A percentile compares a stretch with the other conserved stretches of the same genome.
These are phyloP conservation scores for Mustelus asterias DNA, from an alignment of 2,113 vertebrate genomes.

Conservation along the genomic window DNA sequence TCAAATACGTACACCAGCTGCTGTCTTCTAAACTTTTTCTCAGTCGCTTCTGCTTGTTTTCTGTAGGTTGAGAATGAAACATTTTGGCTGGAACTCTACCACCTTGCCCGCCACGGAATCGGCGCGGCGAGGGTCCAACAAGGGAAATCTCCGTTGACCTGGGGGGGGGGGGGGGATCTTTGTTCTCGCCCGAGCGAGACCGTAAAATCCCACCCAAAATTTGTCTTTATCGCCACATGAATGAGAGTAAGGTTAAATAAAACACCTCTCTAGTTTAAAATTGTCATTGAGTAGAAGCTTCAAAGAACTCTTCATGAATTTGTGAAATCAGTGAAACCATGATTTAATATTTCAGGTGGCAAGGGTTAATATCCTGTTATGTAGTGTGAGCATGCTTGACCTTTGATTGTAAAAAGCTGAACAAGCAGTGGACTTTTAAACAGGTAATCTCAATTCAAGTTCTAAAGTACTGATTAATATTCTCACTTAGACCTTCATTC, in stretches of 20 bases:
- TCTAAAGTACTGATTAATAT: not conserved
- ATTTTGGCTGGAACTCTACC: not conserved
- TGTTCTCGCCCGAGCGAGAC: too few species aligned
- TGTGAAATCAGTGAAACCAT: not conserved
- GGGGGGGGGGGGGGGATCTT: too few species aligned
- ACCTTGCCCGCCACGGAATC: too few species aligned
- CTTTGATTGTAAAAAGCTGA: not conserved
- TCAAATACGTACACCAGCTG: not conserved
- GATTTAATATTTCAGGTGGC: not conserved
- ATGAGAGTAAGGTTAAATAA: not conserved
- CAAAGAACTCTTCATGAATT: not conserved
- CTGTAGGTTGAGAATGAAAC: not conserved
- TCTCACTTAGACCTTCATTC: not conserved
- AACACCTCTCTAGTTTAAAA: not conserved
- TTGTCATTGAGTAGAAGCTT: not conserved
- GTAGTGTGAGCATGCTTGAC: not conserved
- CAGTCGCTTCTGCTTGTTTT: not conserved
- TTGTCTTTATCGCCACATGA: not conserved
- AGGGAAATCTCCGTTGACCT: too few species aligned
- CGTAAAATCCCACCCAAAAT: too few species aligned
- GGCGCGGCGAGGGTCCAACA: too few species aligned
- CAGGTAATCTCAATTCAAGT: slow-evolving; percentile 16
- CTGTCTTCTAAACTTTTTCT: not conserved
- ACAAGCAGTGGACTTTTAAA: not conserved
- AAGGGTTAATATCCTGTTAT: not conserved